These are phyloP conservation scores for Falco rusticolus DNA, from an alignment of 2,797 vertebrate species.

Conservation along the genomic window DNA sequence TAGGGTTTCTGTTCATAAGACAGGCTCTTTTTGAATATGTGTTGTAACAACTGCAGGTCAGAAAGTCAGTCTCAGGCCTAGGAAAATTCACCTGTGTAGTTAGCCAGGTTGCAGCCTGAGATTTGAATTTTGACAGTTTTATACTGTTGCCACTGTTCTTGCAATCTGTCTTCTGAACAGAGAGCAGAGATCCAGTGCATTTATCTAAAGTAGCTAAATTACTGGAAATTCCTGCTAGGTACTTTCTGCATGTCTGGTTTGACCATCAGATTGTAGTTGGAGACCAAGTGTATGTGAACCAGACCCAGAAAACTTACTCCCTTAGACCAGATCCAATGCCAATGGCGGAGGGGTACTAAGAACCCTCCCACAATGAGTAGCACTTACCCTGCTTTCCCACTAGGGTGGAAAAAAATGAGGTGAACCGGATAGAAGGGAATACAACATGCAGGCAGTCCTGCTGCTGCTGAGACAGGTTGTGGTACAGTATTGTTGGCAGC, in stretches of 20 bases:
- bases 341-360: not conserved
- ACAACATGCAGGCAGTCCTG: not conserved
- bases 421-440: not conserved
- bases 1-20: not conserved
- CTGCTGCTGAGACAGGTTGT: not conserved
- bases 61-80: not conserved
- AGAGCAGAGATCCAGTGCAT: not conserved
- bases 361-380: not conserved
- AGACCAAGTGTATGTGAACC: fast-evolving
- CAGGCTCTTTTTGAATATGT: fast-evolving
- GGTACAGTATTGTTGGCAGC: fast-evolving
- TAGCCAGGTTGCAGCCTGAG: not conserved
- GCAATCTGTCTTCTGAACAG: not conserved
- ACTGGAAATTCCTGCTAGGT: not conserved
- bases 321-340: not conserved
- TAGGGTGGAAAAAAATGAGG: not conserved
- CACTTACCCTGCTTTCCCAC: not conserved
- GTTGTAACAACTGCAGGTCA: not conserved
- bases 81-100: not conserved
- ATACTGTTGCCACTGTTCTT: not conserved
- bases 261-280: not conserved
- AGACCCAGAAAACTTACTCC: not conserved
- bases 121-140: not conserved
- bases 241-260: not conserved
- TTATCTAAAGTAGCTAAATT: not conserved